Evolutionary conservation across 2,113 vertebrate genomes (phyloP).

Genomic region (Nothobranchius kuhntae): DNA sequence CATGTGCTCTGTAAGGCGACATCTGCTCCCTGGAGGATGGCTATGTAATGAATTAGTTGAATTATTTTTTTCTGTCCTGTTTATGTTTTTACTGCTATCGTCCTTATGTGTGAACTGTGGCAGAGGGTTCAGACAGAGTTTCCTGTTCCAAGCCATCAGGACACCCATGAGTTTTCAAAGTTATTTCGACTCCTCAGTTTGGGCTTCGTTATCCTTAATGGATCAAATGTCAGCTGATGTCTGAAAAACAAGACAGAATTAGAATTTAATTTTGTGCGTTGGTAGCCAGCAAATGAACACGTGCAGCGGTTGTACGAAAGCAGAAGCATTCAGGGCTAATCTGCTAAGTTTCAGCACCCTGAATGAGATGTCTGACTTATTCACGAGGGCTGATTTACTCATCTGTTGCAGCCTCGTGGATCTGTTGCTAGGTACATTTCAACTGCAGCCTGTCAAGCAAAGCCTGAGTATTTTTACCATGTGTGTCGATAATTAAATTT

Average conservation of each 20-base stretch:
- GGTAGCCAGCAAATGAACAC: neutral
- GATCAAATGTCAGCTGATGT: constrained; percentile 48
- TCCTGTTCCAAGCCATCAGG: constrained; percentile 27
- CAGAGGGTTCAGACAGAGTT: constrained; percentile 18
- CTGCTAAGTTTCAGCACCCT: constrained; percentile 21
- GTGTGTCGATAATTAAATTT: neutral
- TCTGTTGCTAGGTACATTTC: constrained; percentile 43
- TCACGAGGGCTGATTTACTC: constrained; percentile 44
- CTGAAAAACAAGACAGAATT: constrained; percentile 8
- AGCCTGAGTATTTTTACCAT: neutral
- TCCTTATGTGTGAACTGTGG: neutral
- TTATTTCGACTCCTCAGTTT: constrained; percentile 33
- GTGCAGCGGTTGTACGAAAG: neutral
- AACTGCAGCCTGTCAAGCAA: neutral
- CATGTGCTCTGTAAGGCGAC: neutral
- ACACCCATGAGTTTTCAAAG: constrained; percentile 57
- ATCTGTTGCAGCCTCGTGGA: constrained; percentile 52
- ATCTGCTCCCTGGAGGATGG: neutral
- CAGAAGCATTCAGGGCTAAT: neutral
- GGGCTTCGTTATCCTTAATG: constrained; percentile 21
- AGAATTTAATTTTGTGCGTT: neutral
- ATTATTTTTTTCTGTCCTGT: neutral
- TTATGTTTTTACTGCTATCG: constrained; percentile 6
- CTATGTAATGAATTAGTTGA: constrained; percentile 1
- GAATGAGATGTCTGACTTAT: constrained; percentile 28